A percentile compares a stretch with the other conserved stretches of the same genome.
Evolutionary conservation across 2,888 invertebrate genomes (phyloP).

Genomic region (Hirudinaria manillensis): DNA sequence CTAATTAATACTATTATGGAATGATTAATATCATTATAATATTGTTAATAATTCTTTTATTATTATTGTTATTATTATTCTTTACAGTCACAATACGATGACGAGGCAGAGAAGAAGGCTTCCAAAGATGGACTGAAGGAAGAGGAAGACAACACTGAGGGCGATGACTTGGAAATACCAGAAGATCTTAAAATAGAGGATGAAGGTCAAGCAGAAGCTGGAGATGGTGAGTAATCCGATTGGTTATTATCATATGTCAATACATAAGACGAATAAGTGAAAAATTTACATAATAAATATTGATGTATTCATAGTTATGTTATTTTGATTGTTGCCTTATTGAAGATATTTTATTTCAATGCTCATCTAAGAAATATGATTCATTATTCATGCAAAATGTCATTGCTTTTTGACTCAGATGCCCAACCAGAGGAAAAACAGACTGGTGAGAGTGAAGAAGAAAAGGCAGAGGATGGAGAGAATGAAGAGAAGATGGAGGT

Average conservation of each 20-base stretch:
- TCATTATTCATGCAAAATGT: not conserved
- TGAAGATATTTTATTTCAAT: not conserved
- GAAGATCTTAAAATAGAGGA: slow-evolving; percentile 77
- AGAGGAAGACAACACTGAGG: slow-evolving; percentile 57
- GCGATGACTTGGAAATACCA: slow-evolving; percentile 79
- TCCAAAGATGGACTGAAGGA: slow-evolving; percentile 60
- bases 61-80: not conserved
- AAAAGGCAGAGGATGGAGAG: slow-evolving; percentile 15
- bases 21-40: no score
- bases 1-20: not conserved
- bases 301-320: not conserved
- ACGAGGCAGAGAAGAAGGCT: slow-evolving; percentile 60
- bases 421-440: not conserved
- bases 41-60: not conserved
- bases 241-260: not conserved
- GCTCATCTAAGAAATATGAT: not conserved
- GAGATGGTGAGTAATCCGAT: slow-evolving; percentile 36
- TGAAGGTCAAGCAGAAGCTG: slow-evolving; percentile 43
- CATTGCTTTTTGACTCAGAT: not conserved
- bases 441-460: not conserved
- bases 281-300: not conserved
- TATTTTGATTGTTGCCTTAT: not conserved
- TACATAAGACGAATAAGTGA: not conserved
- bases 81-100: slow-evolving; percentile 21
- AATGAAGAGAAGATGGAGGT: slow-evolving; percentile 40